A percentile compares a stretch with the other conserved stretches of the same genome.
Evolutionary conservation across 2,113 vertebrate genomes (phyloP).

Genomic region (Hirundichthys speculiger): DNA sequence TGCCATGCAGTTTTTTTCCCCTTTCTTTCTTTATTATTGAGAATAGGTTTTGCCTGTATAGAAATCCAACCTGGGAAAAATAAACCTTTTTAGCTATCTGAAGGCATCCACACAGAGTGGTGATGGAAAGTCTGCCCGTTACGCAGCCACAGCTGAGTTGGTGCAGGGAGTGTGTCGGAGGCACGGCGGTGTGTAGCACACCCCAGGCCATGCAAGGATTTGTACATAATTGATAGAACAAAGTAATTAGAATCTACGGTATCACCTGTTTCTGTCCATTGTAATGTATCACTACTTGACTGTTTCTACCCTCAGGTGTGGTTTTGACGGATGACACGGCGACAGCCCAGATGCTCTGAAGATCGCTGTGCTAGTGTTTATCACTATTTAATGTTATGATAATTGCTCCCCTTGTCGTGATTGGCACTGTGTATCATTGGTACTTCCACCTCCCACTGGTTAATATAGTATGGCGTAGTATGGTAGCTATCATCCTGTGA

Average conservation of each 20-base stretch:
- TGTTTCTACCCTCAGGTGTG: slow-evolving; percentile 60
- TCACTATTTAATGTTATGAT: slow-evolving; percentile 76
- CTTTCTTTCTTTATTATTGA: slow-evolving; percentile 16
- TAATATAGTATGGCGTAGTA: slow-evolving; percentile 37
- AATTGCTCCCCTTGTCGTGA: slow-evolving; percentile 74
- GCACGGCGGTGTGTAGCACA: slow-evolving; percentile 60
- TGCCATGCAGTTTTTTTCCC: slow-evolving; percentile 23
- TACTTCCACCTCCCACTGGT: slow-evolving; percentile 50
- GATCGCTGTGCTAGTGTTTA: slow-evolving; percentile 71
- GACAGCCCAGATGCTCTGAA: slow-evolving; percentile 75
- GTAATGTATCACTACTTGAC: slow-evolving; percentile 73
- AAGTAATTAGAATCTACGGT: slow-evolving; percentile 78
- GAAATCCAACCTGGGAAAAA: slow-evolving; percentile 49
- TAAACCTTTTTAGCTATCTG: slow-evolving; percentile 52
- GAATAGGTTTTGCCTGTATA: slow-evolving; percentile 24
- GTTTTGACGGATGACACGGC: slow-evolving; percentile 70
- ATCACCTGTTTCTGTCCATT: slow-evolving; percentile 81
- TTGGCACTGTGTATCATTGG: slow-evolving; percentile 57
- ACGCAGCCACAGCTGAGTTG: slow-evolving; percentile 52
- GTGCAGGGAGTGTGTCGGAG: slow-evolving; percentile 50
- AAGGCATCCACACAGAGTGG: slow-evolving; percentile 49
- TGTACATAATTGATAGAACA: slow-evolving; percentile 81
- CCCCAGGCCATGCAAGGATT: slow-evolving; percentile 71
- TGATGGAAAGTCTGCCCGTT: slow-evolving; percentile 38
- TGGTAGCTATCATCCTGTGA: slow-evolving; percentile 25